These are phyloP conservation scores for Bos taurus DNA, from an alignment of 2,113 vertebrate genomes.

Conservation along the genomic window DNA sequence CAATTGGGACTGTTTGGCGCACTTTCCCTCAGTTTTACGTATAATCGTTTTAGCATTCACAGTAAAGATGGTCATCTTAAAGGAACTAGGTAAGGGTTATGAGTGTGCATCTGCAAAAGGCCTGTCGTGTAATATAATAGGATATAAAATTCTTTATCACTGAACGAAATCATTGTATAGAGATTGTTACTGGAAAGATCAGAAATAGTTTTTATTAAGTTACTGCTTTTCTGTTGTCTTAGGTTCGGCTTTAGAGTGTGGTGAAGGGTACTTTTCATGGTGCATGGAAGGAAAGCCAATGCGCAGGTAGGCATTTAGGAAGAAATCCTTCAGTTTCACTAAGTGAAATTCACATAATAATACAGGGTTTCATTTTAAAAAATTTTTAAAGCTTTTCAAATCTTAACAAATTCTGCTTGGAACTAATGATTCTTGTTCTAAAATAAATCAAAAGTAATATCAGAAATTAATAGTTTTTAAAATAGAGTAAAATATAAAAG, in stretches of 20 bases:
- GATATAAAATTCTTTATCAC: neutral
- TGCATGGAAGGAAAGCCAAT: conserved; percentile 98
- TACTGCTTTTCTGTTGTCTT: conserved; percentile 46
- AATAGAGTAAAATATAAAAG: neutral
- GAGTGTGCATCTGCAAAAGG: neutral
- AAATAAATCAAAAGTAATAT: conserved; percentile 31
- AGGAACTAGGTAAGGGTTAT: neutral
- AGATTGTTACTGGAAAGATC: neutral
- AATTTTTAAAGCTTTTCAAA: neutral
- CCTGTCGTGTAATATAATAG: neutral
- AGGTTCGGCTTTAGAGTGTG: conserved; percentile 73
- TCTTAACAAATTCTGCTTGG: neutral
- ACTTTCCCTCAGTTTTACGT: neutral
- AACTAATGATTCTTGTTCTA: conserved; percentile 2
- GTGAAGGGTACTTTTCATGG: conserved; percentile 85
- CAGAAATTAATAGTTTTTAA: conserved; percentile 10
- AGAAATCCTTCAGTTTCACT: neutral
- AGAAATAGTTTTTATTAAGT: conserved; percentile 47
- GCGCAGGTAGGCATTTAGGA: conserved; percentile 89
- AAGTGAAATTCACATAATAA: neutral
- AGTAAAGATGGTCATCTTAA: neutral
- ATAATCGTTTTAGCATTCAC: neutral
- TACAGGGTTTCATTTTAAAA: neutral
- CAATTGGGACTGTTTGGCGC: neutral
- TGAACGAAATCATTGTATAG: neutral